Base-by-base conservation (phyloP, 1,140 invertebrate species). In the Phortica variegata region DNA sequence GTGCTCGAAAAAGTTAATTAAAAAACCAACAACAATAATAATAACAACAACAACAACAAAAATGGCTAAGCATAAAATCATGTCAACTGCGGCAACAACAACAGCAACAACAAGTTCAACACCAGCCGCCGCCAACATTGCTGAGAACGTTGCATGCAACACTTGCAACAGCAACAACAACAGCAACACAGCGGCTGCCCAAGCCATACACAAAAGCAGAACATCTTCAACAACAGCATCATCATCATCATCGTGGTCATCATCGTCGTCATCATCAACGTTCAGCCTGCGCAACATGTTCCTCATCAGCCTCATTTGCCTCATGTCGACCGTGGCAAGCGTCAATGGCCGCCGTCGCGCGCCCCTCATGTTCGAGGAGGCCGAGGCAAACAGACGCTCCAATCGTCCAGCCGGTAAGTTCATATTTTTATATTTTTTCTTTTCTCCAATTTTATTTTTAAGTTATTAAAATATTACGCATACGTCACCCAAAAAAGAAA, bases 321-420 rank as follows among this genome's bases (percentile, higher is more conserved):
- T 54, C 36, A 37, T 65, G 13, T 46, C 46, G 10, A 43, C 52
- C 38, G 19, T 52, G 36, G 36, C 39, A 50, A 37, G 45, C 41
- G 65, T 61, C 13, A 55, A 60, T 43, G 70, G 60, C 37, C 58
- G 71, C 33, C 66, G 66, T 43, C 70, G 73, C 52, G 59, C 71
- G 13, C 71, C 71, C 39, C 55, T 74, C 38, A 54, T 73, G 55
- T 54, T 74, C 26, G 71, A 74, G 56, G 71, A 74, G 53, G 43
- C 63, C 39, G 71, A 69, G 31, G 63, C 66, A 33, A 65, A 55
- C 41, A 56, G 71, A 18, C 65, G 71, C 17, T 65, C 68, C 52
- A 74, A 74, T 48, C 39, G 71, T 56, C 71, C 71, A 61, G 71
- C 71, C 43, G 70, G 71, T 74, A 62, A 74, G 71, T 73, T 34